Conservation (phyloP, 1,140 invertebrate genomes). For the Aporrectodea caliginosa region DNA sequence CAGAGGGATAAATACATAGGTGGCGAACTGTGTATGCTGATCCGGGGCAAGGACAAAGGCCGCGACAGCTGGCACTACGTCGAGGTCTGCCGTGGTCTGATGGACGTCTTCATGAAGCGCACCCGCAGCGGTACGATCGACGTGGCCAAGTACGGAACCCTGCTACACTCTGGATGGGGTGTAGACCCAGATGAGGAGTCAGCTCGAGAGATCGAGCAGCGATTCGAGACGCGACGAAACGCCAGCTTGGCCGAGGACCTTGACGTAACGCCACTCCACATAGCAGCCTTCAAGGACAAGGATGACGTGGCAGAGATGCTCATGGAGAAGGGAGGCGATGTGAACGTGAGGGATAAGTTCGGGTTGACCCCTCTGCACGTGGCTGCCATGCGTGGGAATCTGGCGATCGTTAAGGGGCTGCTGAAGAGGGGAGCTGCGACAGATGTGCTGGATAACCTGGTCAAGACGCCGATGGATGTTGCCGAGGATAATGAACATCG, state of each 20-base stretch:
- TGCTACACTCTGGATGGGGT: slow-evolving; percentile 15
- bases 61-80: slow-evolving; percentile 7
- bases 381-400: slow-evolving; percentile 14
- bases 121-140: background rate
- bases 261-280: slow-evolving; percentile 9
- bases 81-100: background rate
- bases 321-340: background rate
- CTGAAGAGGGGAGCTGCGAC: background rate
- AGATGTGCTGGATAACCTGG: background rate
- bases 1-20: background rate
- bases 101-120: slow-evolving; percentile 3
- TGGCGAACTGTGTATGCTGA: background rate
- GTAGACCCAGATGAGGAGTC: background rate
- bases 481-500: background rate
- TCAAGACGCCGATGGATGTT: background rate
- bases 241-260: background rate
- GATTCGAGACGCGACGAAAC: background rate
- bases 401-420: background rate
- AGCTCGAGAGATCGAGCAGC: background rate
- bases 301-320: slow-evolving; percentile 1
- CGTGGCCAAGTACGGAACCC: slow-evolving; percentile 9
- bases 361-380: slow-evolving; percentile 4
- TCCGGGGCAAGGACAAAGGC: slow-evolving; percentile 6
- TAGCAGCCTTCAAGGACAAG: background rate
- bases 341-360: background rate